A percentile compares a stretch with the other conserved stretches of the same genome.
Evolutionary conservation across 2,113 vertebrate genomes (phyloP).

Genomic region (Psammodynastes pulverulentus): DNA sequence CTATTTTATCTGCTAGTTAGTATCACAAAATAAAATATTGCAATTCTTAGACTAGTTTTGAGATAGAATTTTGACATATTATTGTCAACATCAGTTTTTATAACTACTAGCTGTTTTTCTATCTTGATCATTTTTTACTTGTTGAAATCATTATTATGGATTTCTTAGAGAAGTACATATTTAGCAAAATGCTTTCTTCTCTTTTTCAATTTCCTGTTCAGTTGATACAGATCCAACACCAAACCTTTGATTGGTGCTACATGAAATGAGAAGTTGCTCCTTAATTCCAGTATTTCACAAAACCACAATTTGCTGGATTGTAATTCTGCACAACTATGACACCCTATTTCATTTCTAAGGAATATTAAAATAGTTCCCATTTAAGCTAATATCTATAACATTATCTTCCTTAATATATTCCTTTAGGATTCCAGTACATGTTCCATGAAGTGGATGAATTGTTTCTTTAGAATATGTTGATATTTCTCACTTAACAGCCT

Average conservation of each 20-base stretch:
- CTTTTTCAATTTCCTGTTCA: not conserved
- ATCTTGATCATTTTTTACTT: not conserved
- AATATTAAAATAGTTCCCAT: not conserved
- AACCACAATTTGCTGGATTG: not conserved
- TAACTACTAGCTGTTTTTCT: not conserved
- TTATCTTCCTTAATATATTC: not conserved
- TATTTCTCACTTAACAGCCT: not conserved
- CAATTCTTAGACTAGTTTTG: not conserved
- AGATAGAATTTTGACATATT: not conserved
- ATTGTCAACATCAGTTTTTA: not conserved
- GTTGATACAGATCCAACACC: not conserved
- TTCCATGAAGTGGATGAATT: not conserved
- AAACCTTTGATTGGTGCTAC: not conserved
- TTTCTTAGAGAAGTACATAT: not conserved
- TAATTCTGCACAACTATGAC: not conserved
- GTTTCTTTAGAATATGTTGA: not conserved
- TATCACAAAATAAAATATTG: constrained; percentile 2
- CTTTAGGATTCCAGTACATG: not conserved
- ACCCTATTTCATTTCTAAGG: not conserved
- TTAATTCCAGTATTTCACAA: not conserved
- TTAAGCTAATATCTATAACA: not conserved
- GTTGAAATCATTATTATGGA: not conserved
- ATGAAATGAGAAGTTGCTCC: not conserved
- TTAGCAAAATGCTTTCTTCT: not conserved
- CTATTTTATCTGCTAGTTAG: not conserved